phyloP scores from a whole-genome alignment of 2,113 vertebrate genomes.

The Megaleporinus macrocephalus region DNA sequence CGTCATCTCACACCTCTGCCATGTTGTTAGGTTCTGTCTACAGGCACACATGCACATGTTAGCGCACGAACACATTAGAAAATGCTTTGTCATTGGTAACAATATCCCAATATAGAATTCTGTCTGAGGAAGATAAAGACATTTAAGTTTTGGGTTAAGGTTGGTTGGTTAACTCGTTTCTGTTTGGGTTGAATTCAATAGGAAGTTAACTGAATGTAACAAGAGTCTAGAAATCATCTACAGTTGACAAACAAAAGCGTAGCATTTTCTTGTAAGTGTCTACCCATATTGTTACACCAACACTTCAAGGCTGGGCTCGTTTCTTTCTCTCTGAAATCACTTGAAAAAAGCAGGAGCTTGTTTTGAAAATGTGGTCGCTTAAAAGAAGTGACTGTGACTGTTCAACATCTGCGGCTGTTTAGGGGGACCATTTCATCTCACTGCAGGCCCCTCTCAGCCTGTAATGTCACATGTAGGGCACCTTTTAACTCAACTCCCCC shows the following conservation, averaged over 20 bases:
- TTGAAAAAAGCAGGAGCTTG: not conserved
- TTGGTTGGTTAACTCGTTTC: too few species aligned
- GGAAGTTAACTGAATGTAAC: too few species aligned
- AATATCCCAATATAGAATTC: too few species aligned
- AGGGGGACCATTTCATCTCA: not conserved
- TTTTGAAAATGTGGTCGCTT: not conserved
- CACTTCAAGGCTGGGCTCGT: not conserved
- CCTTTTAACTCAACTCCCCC: not conserved
- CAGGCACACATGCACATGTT: too few species aligned
- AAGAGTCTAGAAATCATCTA: not conserved
- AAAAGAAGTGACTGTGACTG: not conserved
- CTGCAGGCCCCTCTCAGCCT: not conserved
- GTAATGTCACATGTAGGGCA: not conserved
- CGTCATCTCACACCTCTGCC: too few species aligned
- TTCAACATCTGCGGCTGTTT: slow-evolving; percentile 1
- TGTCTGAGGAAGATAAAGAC: too few species aligned
- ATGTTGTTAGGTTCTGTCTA: too few species aligned
- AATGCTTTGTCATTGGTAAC: too few species aligned
- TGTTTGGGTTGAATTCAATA: too few species aligned
- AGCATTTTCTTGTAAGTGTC: not conserved
- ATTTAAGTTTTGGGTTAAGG: too few species aligned
- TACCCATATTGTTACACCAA: not conserved
- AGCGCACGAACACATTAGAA: too few species aligned
- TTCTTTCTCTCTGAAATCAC: not conserved
- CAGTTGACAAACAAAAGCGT: too few species aligned